Evolutionary conservation across 2,888 invertebrate species (phyloP).

Genomic region (Heliconius ismenius): DNA sequence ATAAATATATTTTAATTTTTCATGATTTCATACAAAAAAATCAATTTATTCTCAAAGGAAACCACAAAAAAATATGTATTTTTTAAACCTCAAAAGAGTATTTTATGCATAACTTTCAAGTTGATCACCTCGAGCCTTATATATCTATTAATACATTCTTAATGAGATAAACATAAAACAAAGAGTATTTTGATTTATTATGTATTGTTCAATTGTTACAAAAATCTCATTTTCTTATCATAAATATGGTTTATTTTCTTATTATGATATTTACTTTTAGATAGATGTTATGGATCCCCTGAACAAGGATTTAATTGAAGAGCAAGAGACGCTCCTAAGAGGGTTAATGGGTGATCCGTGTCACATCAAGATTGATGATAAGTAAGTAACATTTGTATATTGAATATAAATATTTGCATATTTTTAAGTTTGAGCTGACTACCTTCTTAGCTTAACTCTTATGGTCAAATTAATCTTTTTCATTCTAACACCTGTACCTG

Average conservation of each 20-base stretch:
- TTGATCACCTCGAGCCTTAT: too few relatives aligned
- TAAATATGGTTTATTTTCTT: background rate
- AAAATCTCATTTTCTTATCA: background rate
- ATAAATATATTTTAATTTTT: too few relatives aligned
- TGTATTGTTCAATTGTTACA: background rate
- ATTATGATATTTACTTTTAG: constrained; percentile 47
- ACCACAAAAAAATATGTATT: too few relatives aligned
- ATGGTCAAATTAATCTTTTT: background rate
- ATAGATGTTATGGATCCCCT: constrained; percentile 53
- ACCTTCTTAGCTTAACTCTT: background rate
- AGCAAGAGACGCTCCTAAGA: constrained; percentile 55
- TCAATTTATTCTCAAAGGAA: too few relatives aligned
- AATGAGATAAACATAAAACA: too few relatives aligned
- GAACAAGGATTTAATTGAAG: constrained; percentile 48
- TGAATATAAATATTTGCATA: too few relatives aligned
- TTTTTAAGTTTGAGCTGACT: too few relatives aligned
- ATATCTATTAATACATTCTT: too few relatives aligned
- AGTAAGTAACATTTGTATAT: constrained; percentile 53
- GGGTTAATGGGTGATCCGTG: constrained; percentile 53
- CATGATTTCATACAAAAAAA: too few relatives aligned
- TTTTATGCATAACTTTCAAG: background rate
- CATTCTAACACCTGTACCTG: background rate
- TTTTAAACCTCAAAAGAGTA: too few relatives aligned
- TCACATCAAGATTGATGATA: constrained; percentile 66
- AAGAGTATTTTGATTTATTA: background rate